These are phyloP conservation scores for Masnerella sp. DNA, from an alignment of 2,888 invertebrate genomes.

Conservation along the genomic window DNA sequence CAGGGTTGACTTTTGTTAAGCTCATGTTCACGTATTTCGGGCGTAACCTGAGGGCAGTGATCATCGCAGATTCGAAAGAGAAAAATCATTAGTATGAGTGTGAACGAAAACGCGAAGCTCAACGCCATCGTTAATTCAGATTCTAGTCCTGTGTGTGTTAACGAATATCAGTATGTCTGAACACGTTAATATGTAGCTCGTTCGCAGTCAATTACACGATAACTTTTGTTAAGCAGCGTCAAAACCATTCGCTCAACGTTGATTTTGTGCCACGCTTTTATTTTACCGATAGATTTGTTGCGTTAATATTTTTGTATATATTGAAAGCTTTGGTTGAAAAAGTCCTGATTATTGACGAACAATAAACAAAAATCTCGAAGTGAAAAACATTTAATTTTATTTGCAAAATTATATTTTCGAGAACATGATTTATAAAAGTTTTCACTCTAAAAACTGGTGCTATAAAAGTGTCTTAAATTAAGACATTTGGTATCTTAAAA, in stretches of 20 bases:
- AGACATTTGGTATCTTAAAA: too few species aligned
- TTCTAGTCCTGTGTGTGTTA: slow-evolving; percentile 54
- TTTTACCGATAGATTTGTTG: slow-evolving; percentile 13
- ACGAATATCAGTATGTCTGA: slow-evolving; percentile 23
- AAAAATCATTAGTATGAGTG: slow-evolving; percentile 44
- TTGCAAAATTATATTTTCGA: too few species aligned
- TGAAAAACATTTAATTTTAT: too few species aligned
- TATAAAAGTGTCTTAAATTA: too few species aligned
- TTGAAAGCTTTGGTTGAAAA: slow-evolving; percentile 3
- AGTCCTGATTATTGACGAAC: background rate
- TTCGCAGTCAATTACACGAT: slow-evolving; percentile 47
- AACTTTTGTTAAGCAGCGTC: slow-evolving; percentile 14
- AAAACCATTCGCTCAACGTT: slow-evolving; percentile 20
- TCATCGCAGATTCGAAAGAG: slow-evolving; percentile 41
- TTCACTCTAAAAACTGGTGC: too few species aligned
- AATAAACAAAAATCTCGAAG: too few species aligned
- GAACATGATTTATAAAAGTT: too few species aligned
- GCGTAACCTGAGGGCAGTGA: slow-evolving; percentile 33
- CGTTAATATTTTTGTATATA: slow-evolving; percentile 40
- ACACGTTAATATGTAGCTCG: slow-evolving; percentile 43
- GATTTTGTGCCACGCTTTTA: slow-evolving; percentile 13
- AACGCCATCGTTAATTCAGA: slow-evolving; percentile 39
- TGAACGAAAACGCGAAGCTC: slow-evolving; percentile 41
- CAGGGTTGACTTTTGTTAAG: too few species aligned
- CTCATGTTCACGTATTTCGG: slow-evolving; percentile 16